Conservation (phyloP, 2,888 invertebrate species). For the Calameuta filiformis region DNA sequence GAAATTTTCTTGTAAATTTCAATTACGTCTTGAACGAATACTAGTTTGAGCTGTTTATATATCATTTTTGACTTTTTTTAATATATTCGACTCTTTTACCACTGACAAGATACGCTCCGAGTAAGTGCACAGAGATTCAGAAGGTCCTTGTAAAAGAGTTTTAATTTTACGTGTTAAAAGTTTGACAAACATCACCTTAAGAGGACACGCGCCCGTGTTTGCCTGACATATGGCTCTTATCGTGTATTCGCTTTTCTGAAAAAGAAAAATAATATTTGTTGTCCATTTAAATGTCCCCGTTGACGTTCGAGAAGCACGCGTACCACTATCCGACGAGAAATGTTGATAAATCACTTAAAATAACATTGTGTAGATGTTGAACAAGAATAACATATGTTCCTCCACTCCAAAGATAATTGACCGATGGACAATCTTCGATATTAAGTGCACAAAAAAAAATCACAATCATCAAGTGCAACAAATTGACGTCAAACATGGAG, state of each 20-base stretch:
- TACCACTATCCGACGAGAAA: neutral
- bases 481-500: neutral
- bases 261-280: slow-evolving; percentile 16
- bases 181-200: slow-evolving; percentile 16
- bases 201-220: slow-evolving; percentile 32
- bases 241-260: slow-evolving; percentile 9
- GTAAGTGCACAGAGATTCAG: neutral
- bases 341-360: slow-evolving; percentile 22
- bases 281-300: slow-evolving; percentile 22
- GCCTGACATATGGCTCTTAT: slow-evolving; percentile 26
- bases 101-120: neutral
- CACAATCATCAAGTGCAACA: neutral
- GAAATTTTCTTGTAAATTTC: neutral
- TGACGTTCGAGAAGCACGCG: neutral
- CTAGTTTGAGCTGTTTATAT: neutral
- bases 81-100: too few relatives aligned
- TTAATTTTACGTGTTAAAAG: slow-evolving; percentile 19
- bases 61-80: neutral
- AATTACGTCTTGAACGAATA: neutral
- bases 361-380: slow-evolving; percentile 11
- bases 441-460: neutral
- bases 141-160: neutral
- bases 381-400: slow-evolving; percentile 15
- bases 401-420: slow-evolving; percentile 17
- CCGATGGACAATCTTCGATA: slow-evolving; percentile 8